phyloP scores from a whole-genome alignment of 2,797 vertebrate species.

The Coregonus suidteri region DNA sequence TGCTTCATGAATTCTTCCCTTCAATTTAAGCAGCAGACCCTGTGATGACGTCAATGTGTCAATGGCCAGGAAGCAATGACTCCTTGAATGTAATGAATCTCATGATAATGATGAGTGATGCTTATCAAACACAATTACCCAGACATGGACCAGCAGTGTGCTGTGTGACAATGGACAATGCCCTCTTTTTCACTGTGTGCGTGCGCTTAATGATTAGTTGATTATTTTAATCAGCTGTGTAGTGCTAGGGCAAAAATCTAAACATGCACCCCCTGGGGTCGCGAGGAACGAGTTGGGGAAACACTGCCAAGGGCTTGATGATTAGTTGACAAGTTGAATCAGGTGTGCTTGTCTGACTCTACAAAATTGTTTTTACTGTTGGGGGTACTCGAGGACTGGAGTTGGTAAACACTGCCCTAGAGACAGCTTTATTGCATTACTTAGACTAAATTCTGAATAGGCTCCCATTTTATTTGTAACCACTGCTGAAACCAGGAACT shows the following conservation, averaged over 20 bases:
- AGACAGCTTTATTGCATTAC: conserved; percentile 4
- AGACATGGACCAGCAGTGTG: conserved; percentile 1
- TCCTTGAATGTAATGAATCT: conserved; percentile 10
- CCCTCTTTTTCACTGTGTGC: conserved; percentile 2
- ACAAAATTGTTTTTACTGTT: no score
- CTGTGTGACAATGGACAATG: not conserved
- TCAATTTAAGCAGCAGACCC: not conserved
- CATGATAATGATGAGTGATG: conserved; percentile 5
- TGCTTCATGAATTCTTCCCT: not conserved
- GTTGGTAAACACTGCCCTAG: not conserved
- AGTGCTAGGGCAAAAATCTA: no score
- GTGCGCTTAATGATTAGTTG: not conserved
- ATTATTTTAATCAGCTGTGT: no score
- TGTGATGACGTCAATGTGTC: conserved; percentile 6
- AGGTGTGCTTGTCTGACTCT: no score
- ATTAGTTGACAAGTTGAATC: no score
- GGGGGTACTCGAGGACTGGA: no score
- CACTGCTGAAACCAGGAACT: not conserved
- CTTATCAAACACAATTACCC: conserved; percentile 12
- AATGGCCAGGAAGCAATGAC: conserved; percentile 12
- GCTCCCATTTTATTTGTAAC: conserved; percentile 5
- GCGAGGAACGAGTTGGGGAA: no score
- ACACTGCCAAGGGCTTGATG: no score
- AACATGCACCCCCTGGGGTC: no score
- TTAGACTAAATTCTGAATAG: conserved; percentile 5